Evolutionary conservation across 2,113 vertebrate genomes (phyloP).

Genomic region (Nanger granti): DNA sequence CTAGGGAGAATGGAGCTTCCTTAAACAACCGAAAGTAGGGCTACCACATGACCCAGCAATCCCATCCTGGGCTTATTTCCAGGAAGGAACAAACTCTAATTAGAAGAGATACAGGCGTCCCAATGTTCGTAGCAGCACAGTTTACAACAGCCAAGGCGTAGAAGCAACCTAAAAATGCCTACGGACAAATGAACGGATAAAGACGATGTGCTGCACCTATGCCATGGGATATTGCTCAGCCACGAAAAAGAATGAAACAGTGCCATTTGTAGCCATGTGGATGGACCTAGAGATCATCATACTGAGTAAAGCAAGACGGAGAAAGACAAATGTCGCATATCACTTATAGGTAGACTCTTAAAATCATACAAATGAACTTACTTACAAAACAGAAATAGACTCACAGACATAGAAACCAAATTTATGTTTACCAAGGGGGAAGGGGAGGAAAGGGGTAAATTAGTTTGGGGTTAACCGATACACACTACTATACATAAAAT

Average conservation of each 20-base stretch:
- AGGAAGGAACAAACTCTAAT: neutral
- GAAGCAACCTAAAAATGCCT: neutral
- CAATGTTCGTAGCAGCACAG: neutral
- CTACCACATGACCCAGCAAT: no score
- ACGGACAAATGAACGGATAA: fast-evolving
- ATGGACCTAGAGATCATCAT: neutral
- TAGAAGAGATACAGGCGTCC: neutral
- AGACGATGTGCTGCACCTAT: neutral
- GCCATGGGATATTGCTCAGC: neutral
- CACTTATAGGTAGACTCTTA: neutral
- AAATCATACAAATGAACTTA: neutral
- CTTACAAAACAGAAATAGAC: neutral
- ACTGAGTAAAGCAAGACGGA: neutral
- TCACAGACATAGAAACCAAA: neutral
- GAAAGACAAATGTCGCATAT: neutral
- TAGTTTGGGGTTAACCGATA: neutral
- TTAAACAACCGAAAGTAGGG: neutral
- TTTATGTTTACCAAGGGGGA: neutral
- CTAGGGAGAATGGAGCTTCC: neutral
- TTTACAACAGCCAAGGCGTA: neutral
- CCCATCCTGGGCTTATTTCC: neutral
- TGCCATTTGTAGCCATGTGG: neutral
- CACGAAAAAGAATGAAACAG: neutral
- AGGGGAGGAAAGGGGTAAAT: neutral
- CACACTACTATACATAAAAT: neutral